Conservation (phyloP, 2,797 vertebrate genomes). For the Mormyrus proboscirostris region DNA sequence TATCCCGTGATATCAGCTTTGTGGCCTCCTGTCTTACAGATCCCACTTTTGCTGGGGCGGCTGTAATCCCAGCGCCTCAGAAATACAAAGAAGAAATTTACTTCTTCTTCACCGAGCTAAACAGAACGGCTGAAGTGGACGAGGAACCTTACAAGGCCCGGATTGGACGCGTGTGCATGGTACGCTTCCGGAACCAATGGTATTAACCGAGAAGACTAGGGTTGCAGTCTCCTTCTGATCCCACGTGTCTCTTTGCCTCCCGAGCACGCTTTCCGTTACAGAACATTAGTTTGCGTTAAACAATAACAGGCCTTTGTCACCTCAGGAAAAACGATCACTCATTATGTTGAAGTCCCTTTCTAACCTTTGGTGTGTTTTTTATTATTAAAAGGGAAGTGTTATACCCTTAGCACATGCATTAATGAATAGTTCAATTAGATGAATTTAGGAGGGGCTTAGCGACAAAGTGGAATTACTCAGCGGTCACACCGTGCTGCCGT, state of each 20-base stretch:
- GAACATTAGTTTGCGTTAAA: constrained; percentile 4
- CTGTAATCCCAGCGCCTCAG: constrained; percentile 54
- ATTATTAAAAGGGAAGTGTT: constrained; percentile 3
- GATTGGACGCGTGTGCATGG: constrained; percentile 68
- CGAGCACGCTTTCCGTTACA: not conserved
- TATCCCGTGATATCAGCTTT: not conserved
- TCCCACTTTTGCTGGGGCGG: constrained; percentile 67
- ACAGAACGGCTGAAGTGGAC: constrained; percentile 62
- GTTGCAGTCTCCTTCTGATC: not conserved
- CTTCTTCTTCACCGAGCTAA: constrained; percentile 74
- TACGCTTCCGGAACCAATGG: constrained; percentile 25
- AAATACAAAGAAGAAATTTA: constrained; percentile 67
- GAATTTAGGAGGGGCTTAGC: not conserved
- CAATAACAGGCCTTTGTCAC: not conserved
- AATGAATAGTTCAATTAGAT: not conserved
- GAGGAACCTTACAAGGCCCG: constrained; percentile 66
- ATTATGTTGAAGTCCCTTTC: constrained; percentile 7
- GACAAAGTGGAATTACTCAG: not conserved
- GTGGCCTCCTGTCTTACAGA: constrained; percentile 41
- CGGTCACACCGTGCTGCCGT: not conserved
- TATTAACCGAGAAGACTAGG: not conserved
- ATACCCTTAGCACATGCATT: not conserved
- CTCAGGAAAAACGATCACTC: not conserved
- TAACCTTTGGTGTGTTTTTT: not conserved
- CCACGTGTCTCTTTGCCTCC: not conserved